Conservation (phyloP, 2,113 vertebrate genomes). For the Anarhynchus alexandrinus region DNA sequence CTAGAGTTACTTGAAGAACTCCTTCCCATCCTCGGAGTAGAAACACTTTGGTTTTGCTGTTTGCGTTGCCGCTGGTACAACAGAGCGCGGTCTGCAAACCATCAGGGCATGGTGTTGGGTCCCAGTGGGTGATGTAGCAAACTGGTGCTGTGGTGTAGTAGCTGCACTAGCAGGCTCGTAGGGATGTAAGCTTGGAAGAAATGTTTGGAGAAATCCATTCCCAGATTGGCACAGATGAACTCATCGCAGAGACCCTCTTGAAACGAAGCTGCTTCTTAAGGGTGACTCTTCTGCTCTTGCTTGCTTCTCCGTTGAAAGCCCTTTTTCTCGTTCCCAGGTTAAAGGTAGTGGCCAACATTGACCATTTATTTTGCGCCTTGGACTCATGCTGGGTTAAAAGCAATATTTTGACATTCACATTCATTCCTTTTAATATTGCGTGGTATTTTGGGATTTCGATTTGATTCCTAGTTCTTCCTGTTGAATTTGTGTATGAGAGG, state of each 20-base stretch:
- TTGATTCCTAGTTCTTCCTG: not conserved
- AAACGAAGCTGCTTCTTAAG: not conserved
- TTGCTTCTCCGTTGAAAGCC: not conserved
- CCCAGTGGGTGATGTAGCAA: not conserved
- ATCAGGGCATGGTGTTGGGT: not conserved
- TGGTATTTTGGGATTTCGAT: not conserved
- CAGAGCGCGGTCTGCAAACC: rapidly evolving
- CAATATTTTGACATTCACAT: not conserved
- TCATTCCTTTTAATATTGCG: not conserved
- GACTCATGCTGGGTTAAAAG: not conserved
- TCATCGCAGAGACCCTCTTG: not conserved
- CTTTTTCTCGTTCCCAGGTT: not conserved
- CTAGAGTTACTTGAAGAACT: not conserved
- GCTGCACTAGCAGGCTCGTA: not conserved
- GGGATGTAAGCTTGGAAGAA: not conserved
- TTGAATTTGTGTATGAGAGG: not conserved
- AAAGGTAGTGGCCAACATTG: not conserved
- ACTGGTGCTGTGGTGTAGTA: not conserved
- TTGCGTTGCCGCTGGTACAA: rapidly evolving
- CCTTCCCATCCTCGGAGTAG: not conserved
- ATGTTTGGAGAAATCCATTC: not conserved
- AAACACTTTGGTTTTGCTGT: not conserved
- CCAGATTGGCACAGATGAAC: not conserved
- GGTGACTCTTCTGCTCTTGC: not conserved
- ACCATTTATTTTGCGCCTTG: not conserved